Evolutionary conservation across 1,140 invertebrate species (phyloP).

Genomic region (Drosophila ironensis): DNA sequence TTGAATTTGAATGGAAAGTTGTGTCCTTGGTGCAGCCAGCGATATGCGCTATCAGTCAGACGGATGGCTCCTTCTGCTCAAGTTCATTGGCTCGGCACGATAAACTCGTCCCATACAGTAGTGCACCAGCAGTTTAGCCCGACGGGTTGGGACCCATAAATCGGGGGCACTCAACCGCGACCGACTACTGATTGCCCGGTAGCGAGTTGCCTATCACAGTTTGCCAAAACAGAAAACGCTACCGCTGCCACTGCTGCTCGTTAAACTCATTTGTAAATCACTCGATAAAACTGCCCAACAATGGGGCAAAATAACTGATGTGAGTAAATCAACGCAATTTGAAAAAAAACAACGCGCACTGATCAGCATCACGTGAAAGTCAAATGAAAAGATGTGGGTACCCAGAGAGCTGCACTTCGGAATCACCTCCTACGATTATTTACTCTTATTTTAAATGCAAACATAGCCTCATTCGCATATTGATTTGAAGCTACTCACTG

Average conservation of each 20-base stretch:
- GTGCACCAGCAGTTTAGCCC: no score
- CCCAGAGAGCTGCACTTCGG: no score
- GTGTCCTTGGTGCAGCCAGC: neutral
- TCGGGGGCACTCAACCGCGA: constrained; percentile 17
- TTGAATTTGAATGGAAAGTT: neutral
- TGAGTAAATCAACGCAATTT: constrained; percentile 26
- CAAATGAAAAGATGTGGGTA: neutral
- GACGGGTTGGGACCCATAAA: no score
- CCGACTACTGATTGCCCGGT: constrained; percentile 11
- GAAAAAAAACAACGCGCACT: no score
- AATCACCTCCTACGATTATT: no score
- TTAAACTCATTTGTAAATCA: constrained; percentile 46
- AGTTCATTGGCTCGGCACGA: constrained; percentile 5
- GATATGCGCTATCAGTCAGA: constrained; percentile 12
- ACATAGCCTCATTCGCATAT: no score
- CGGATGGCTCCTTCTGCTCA: neutral
- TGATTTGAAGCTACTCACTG: no score
- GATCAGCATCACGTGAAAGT: constrained; percentile 29
- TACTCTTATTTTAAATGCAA: neutral
- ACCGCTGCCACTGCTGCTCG: constrained; percentile 12
- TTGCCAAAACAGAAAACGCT: constrained; percentile 24
- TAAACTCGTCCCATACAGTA: constrained; percentile 4
- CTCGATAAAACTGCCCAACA: constrained; percentile 31
- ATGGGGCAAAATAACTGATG: constrained; percentile 7
- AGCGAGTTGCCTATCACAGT: constrained; percentile 27